A percentile compares a stretch with the other conserved stretches of the same genome.
Conservation (phyloP, 2,113 vertebrate species). For the Pantherophis guttatus region DNA sequence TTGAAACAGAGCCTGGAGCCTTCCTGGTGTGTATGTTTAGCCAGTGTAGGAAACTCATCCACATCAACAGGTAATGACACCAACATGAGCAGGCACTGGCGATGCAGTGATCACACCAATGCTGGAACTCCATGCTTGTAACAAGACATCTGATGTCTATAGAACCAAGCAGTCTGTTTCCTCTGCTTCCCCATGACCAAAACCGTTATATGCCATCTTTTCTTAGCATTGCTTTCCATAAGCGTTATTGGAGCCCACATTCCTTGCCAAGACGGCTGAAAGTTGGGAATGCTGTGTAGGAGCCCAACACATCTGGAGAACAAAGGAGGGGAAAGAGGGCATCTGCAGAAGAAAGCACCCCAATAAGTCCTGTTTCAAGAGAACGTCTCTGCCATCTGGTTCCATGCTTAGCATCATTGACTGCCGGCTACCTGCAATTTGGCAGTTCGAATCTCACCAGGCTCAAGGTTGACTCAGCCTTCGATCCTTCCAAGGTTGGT, state of each 20-base stretch:
- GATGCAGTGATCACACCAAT: neutral
- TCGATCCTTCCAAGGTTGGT: too few relatives aligned
- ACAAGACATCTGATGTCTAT: neutral
- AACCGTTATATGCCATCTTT: neutral
- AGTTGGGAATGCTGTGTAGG: neutral
- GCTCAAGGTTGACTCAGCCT: too few relatives aligned
- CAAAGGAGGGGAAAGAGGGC: neutral
- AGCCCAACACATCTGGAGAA: neutral
- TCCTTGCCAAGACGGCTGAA: neutral
- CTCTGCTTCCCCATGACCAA: neutral
- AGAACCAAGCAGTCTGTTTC: neutral
- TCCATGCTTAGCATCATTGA: neutral
- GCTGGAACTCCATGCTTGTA: neutral
- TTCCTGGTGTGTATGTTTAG: neutral
- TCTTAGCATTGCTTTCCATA: neutral
- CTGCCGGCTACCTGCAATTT: too few relatives aligned
- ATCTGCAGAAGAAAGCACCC: neutral
- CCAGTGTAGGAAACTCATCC: neutral
- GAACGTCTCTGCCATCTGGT: neutral
- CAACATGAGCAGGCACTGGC: neutral
- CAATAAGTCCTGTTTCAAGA: neutral
- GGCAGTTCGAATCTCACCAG: too few relatives aligned
- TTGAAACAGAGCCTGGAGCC: neutral
- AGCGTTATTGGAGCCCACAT: neutral
- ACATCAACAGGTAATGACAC: neutral